Percentiles rank a stretch among this genome's conserved stretches.
Conservation (phyloP, 2,888 invertebrate genomes). For the Uropetala carovei region DNA sequence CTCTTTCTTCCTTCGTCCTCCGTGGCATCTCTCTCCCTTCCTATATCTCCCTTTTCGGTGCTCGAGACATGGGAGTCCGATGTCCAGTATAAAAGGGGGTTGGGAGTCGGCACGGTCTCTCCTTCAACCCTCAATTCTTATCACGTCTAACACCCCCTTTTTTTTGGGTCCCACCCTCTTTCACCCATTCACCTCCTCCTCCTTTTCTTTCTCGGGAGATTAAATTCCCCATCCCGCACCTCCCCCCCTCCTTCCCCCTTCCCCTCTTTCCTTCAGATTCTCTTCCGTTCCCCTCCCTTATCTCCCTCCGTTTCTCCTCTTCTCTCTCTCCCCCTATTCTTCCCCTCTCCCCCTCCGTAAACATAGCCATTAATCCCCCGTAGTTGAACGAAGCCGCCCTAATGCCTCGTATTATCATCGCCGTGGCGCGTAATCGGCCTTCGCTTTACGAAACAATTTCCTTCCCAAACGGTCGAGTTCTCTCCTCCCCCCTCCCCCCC, state of each 20-base stretch:
- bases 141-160: constrained; percentile 39
- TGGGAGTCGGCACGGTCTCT: not conserved
- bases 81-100: not conserved
- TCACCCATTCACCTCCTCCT: not conserved
- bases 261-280: not conserved
- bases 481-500: not conserved
- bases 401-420: constrained; percentile 59
- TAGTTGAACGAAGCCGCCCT: constrained; percentile 54
- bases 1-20: too few relatives aligned
- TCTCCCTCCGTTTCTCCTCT: not conserved
- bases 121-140: constrained; percentile 37
- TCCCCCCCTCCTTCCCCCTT: not conserved
- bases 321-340: not conserved
- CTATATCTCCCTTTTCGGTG: not conserved
- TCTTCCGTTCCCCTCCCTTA: not conserved
- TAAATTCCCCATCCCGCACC: constrained; percentile 6
- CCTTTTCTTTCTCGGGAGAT: not conserved
- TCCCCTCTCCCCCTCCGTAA: constrained; percentile 14
- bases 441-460: constrained; percentile 64
- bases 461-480: constrained; percentile 45
- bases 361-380: constrained; percentile 56
- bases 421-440: constrained; percentile 55
- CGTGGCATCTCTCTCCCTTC: not conserved
- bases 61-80: not conserved
- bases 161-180: not conserved